Conservation (phyloP, 2,113 vertebrate genomes). For the Triplophysa tibetana region DNA sequence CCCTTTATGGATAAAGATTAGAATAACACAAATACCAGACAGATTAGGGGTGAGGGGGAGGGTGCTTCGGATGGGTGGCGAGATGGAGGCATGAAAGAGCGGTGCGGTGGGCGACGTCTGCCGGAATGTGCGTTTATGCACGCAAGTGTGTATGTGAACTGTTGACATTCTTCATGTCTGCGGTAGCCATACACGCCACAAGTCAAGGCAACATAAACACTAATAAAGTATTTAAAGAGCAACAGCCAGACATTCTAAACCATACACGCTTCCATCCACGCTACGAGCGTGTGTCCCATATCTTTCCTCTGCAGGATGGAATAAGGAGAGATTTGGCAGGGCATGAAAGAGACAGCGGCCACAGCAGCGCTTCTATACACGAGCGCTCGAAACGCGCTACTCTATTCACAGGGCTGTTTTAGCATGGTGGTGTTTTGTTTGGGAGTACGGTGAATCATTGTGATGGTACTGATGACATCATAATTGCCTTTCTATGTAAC, state of each 20-base stretch:
- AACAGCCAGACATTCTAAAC: conserved; percentile 9
- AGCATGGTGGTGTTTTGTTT: conserved; percentile 14
- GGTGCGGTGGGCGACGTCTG: conserved; percentile 1
- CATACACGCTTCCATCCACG: conserved; percentile 23
- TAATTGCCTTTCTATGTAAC: conserved; percentile 11
- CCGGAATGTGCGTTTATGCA: conserved; percentile 10
- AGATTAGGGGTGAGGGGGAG: conserved; percentile 19
- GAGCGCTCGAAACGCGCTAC: neutral
- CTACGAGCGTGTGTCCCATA: conserved; percentile 27
- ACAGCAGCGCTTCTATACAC: conserved; percentile 32
- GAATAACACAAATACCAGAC: conserved; percentile 39
- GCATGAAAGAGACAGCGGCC: conserved; percentile 52
- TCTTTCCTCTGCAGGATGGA: conserved; percentile 46
- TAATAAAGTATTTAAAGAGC: conserved; percentile 36
- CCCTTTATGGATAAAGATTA: conserved; percentile 39
- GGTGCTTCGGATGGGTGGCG: conserved; percentile 1
- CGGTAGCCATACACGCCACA: neutral
- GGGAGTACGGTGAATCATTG: conserved; percentile 14
- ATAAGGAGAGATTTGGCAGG: conserved; percentile 48
- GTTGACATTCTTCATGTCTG: conserved; percentile 17
- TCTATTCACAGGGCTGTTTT: conserved; percentile 23
- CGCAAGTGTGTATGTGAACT: neutral
- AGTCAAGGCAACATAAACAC: conserved; percentile 36
- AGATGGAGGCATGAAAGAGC: neutral
- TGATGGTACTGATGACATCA: conserved; percentile 34